Base-by-base conservation (phyloP, 2,888 invertebrate genomes). In the Deroplatys truncata region DNA sequence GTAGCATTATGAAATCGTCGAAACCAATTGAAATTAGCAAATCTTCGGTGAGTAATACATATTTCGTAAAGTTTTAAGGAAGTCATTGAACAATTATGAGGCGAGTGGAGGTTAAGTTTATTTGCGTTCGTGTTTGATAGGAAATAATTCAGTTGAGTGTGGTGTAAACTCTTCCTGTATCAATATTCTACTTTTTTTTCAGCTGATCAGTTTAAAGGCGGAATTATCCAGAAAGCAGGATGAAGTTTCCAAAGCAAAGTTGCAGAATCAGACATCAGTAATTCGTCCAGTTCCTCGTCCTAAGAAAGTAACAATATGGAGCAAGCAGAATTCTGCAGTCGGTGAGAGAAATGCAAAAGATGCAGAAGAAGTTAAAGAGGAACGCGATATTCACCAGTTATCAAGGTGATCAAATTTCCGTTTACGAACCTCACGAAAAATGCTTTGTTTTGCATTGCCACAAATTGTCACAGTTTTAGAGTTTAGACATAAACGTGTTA, bases 201-300 rank as follows among this genome's bases (percentile, higher is more conserved):
- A 96, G 95, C 92, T 98, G 88, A 93, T 98, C n/a, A 97, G 97
- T 92, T 94, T 99, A 90, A 98, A 98, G 94, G 98, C 98, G 0
- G 98, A 99, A 93, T 94, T 99, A 28, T 93, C 97, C 85, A 95
- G 97, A 91, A 98, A 98, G 93, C 97, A 98, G 93, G 96, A 97
- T 92, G 98, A 98, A 93, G 96, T 97, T 1, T 94, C 94, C 90
- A 95, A 96, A 92, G 96, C 96, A 10, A 97, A 92, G 90, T 86
- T 90, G 29, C 86, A 96, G 92, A 89, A 88, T 13, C 89, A 91
- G 35, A 87, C 89, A 49, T 85, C 86, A 43, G 89, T 88, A 15
- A 90, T 90, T 28, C 89, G 84, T 25, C 93, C 94, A 35, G 92
- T 94, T 2, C 94, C 95, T 3, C 93, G 94, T 89, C 93, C 94